Percentiles rank a stretch among this genome's conserved stretches.
Evolutionary conservation across 2,113 vertebrate species (phyloP).

Genomic region (Rhinolophus sinicus): DNA sequence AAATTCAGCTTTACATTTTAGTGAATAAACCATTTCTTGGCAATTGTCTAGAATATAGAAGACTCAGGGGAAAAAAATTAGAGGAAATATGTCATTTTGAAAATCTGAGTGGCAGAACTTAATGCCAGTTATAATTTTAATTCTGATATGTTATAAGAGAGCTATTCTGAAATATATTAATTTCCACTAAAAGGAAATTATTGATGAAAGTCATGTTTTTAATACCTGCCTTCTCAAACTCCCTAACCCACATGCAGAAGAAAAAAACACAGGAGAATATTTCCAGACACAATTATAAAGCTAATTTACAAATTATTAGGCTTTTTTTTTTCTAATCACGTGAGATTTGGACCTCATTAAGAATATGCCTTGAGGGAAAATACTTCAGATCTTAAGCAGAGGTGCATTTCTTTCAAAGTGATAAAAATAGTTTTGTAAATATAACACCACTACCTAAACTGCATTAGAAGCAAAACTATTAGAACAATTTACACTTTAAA

Average conservation of each 20-base stretch:
- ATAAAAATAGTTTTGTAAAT: neutral
- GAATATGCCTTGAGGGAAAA: neutral
- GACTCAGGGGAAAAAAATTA: neutral
- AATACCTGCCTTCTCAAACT: neutral
- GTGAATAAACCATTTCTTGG: neutral
- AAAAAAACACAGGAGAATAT: neutral
- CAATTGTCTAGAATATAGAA: neutral
- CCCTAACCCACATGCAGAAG: neutral
- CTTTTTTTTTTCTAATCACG: neutral
- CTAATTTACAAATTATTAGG: neutral
- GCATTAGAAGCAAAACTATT: neutral
- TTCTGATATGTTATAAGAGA: neutral
- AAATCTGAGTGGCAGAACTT: neutral
- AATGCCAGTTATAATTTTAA: neutral
- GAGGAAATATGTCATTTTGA: neutral
- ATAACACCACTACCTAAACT: neutral
- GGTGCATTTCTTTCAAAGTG: neutral
- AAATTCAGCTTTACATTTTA: slow-evolving; percentile 27
- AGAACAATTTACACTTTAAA: neutral
- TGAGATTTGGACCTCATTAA: neutral
- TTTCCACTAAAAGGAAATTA: neutral
- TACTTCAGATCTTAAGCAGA: neutral
- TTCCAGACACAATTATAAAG: neutral
- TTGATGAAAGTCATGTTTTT: neutral
- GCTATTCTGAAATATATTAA: neutral